These are phyloP conservation scores for Aphidoletes aphidimyza DNA, from an alignment of 2,888 invertebrate genomes.

Conservation along the genomic window DNA sequence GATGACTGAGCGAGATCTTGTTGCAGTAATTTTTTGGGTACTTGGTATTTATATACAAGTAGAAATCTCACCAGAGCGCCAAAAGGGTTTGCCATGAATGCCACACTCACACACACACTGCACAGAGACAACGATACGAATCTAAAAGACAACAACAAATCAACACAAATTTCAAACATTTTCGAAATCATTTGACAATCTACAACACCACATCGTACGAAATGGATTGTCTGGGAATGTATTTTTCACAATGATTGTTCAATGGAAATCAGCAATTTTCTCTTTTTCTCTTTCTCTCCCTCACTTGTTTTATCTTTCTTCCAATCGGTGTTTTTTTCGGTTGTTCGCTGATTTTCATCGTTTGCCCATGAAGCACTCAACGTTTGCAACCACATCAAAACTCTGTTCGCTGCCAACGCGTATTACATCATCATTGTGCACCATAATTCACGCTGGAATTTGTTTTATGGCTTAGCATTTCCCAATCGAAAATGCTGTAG, in stretches of 20 bases:
- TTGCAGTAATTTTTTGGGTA: constrained; percentile 39
- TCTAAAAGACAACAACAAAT: not conserved
- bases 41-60: not conserved
- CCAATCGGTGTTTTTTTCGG: not conserved
- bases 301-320: too few species aligned
- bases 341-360: not conserved
- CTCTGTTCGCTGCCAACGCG: not conserved
- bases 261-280: not conserved
- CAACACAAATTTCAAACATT: not conserved
- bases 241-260: not conserved
- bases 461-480: not conserved
- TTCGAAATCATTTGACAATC: not conserved
- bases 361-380: not conserved
- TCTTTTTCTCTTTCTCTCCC: not conserved
- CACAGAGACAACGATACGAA: too few species aligned
- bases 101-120: too few species aligned
- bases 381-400: not conserved
- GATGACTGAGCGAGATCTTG: constrained; percentile 25
- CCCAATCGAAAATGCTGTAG: not conserved
- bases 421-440: constrained; percentile 9
- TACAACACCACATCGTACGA: not conserved
- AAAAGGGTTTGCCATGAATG: too few species aligned
- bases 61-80: too few species aligned
- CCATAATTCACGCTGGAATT: not conserved
- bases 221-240: not conserved